phyloP scores from a whole-genome alignment of 2,113 vertebrate genomes.

The Psittacula cyanocephala region DNA sequence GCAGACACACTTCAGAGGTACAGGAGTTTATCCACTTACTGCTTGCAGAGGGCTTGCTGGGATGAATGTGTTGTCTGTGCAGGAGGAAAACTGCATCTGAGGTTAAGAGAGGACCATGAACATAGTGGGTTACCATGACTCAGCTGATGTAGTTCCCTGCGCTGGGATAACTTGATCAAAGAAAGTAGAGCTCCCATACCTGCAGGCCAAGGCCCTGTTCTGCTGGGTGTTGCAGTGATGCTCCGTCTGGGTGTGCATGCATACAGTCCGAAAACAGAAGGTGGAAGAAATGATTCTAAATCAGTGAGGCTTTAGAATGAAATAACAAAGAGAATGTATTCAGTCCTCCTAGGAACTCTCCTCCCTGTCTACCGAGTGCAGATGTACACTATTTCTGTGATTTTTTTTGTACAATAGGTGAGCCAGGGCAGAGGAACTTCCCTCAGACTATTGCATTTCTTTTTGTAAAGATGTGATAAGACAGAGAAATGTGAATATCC shows the following conservation, averaged over 20 bases:
- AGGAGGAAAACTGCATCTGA: background rate
- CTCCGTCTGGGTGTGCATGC: accelerated
- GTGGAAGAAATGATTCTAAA: background rate
- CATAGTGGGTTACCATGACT: background rate
- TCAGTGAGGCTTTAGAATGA: background rate
- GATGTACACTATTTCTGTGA: background rate
- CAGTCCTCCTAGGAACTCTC: background rate
- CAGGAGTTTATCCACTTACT: background rate
- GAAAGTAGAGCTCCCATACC: background rate
- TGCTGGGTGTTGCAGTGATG: background rate
- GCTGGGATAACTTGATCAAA: background rate
- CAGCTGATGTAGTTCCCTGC: background rate
- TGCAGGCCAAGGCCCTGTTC: background rate
- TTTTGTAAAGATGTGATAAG: background rate
- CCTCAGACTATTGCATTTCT: background rate
- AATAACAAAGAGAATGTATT: background rate
- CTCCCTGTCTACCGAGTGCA: background rate
- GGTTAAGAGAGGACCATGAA: background rate
- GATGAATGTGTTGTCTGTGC: background rate
- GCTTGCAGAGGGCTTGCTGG: background rate
- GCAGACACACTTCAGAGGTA: background rate
- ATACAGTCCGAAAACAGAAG: background rate
- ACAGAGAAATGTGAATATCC: background rate
- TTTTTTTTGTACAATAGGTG: background rate
- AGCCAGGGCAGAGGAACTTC: background rate